Evolutionary conservation across 2,888 invertebrate species (phyloP), one percentile per base, ranked within the genome.

Genomic region (Conistra vaccinii): DNA sequence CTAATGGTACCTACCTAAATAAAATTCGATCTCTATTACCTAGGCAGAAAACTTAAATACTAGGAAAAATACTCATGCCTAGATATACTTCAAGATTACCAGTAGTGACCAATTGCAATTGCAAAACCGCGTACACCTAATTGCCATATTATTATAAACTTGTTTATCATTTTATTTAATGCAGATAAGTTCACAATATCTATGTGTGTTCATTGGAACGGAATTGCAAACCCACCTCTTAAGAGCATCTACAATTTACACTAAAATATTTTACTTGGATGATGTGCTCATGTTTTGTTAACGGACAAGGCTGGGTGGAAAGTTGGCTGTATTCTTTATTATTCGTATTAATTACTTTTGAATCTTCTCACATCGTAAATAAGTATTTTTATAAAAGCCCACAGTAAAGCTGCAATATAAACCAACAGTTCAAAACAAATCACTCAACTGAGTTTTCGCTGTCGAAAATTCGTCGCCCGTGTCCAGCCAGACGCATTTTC

Each of bases 161-260:
- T 76, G 51, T 80, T 80, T 80, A 85, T 83, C 32, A 62, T 75
- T 81, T 79, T 67, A 60, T 76, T 65, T 76, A 86, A 88, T 89
- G 86, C 90, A 91, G 92, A 91, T 90, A 90, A 90, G 93, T 93
- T 91, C 91, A 92, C 91, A 90, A 78, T 69, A 81, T 75, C 82
- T 87, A 85, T 85, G 89, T 86, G 81, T 85, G 81, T 83, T 85
- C 88, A 85, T 87, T 91, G 88, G 89, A 91, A 93, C 89, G 94
- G 93, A 94, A 94, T 94, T 93, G 93, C 91, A 80, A 89, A 86
- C 90, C 92, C 91, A 91, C 92, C 92, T 92, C 85, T 87, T 83
- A 80, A 73, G 88, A 92, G 92, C 91, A 91, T 91, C 89, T 90
- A 88, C 80, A 82, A 80, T 88, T 89, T 88, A 84, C 78, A 63